Percentiles rank a stretch among this genome's conserved stretches.
phyloP scores from a whole-genome alignment of 2,113 vertebrate species.

The Chaetura pelagica region DNA sequence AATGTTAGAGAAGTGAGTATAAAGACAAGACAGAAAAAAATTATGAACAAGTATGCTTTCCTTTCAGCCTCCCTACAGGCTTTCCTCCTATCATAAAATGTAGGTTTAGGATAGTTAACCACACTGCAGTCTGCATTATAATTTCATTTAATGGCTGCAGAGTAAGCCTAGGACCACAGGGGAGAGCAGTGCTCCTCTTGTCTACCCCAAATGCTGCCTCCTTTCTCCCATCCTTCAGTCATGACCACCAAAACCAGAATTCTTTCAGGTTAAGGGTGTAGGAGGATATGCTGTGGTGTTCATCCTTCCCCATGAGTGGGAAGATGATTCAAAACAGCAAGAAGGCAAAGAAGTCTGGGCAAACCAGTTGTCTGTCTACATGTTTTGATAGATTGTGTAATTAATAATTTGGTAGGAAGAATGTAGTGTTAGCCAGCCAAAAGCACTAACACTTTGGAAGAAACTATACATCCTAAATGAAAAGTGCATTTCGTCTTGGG shows the following conservation, averaged over 20 bases:
- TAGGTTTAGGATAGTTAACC: not conserved
- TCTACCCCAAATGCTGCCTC: not conserved
- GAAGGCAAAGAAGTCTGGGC: not conserved
- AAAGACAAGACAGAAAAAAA: not conserved
- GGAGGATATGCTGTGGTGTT: not conserved
- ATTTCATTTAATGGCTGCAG: not conserved
- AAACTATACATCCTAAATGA: slow-evolving; percentile 1
- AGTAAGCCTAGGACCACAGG: not conserved
- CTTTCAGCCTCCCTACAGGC: not conserved
- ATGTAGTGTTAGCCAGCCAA: slow-evolving; percentile 2
- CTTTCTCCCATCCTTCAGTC: not conserved
- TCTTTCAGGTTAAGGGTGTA: not conserved
- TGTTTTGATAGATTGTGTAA: not conserved
- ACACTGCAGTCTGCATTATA: not conserved
- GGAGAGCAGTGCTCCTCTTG: not conserved
- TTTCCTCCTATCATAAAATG: not conserved
- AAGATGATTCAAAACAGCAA: not conserved
- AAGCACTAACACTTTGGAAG: slow-evolving; percentile 19
- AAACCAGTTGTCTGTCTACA: not conserved
- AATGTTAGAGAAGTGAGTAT: not conserved
- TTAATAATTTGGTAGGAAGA: slow-evolving; percentile 25
- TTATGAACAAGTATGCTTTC: fast-evolving
- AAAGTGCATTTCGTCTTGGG: slow-evolving; percentile 7
- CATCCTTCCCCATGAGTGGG: not conserved
- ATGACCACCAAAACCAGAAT: fast-evolving